Evolutionary conservation across 2,113 vertebrate species (phyloP).

Genomic region (Protomyctophum bolini): DNA sequence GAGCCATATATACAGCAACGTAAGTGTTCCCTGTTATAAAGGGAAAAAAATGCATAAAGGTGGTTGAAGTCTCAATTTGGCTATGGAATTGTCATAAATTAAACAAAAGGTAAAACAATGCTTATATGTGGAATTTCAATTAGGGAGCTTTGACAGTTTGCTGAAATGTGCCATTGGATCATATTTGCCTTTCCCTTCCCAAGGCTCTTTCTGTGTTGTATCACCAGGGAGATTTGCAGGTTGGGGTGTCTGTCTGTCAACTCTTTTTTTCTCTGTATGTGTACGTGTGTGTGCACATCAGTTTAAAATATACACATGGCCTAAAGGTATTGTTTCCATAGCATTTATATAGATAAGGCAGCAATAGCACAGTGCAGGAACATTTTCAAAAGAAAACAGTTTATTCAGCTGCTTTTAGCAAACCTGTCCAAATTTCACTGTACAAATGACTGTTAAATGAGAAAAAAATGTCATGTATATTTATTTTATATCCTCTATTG

Average conservation of each 20-base stretch:
- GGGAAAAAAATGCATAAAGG: not conserved
- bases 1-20: not conserved
- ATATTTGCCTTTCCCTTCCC: not conserved
- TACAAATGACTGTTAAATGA: constrained; percentile 91
- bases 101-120: not conserved
- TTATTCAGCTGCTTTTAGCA: constrained; percentile 78
- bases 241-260: constrained; percentile 71
- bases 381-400: constrained; percentile 34
- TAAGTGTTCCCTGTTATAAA: not conserved
- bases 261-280: constrained; percentile 52
- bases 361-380: constrained; percentile 55
- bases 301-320: constrained; percentile 71
- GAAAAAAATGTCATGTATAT: constrained; percentile 82
- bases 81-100: not conserved
- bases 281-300: constrained; percentile 38
- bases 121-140: not conserved
- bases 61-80: not conserved
- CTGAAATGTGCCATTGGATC: not conserved
- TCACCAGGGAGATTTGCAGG: constrained; percentile 40
- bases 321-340: constrained; percentile 65
- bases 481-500: constrained; percentile 94
- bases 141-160: not conserved
- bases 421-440: constrained; percentile 80
- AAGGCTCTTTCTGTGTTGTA: not conserved
- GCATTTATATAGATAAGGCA: constrained; percentile 56